These are phyloP conservation scores for Corythoichthys haematopterus DNA, from an alignment of 2,113 vertebrate species.

Conservation along the genomic window DNA sequence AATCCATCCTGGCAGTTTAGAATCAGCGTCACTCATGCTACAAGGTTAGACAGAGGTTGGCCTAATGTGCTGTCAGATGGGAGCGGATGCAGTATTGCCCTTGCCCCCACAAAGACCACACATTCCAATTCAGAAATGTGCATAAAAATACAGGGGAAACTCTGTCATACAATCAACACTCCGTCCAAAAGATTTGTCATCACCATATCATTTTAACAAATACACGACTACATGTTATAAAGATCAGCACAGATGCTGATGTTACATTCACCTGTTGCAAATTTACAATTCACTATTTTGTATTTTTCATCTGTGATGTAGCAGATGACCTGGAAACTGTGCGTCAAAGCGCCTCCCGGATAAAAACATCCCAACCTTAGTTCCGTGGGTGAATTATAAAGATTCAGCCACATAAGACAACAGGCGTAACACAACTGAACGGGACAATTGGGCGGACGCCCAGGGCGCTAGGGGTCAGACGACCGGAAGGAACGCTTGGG, in stretches of 20 bases:
- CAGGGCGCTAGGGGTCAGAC: too few relatives aligned
- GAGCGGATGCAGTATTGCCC: conserved; percentile 31
- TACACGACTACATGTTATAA: not conserved
- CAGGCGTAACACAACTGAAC: too few relatives aligned
- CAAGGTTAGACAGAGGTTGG: conserved; percentile 64
- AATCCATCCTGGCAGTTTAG: conserved; percentile 63
- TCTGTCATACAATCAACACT: not conserved
- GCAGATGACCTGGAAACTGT: too few relatives aligned
- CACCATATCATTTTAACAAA: not conserved
- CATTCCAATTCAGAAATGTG: conserved; percentile 6
- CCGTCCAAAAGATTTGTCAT: not conserved
- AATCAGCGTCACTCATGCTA: conserved; percentile 62
- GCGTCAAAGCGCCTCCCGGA: too few relatives aligned
- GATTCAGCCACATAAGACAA: too few relatives aligned
- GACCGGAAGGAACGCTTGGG: too few relatives aligned
- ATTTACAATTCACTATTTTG: not conserved
- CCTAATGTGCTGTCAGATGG: conserved; percentile 61
- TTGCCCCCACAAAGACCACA: not conserved
- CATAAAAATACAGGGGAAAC: not conserved
- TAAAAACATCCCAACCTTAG: too few relatives aligned
- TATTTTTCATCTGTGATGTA: not conserved
- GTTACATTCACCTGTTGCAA: not conserved
- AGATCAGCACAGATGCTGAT: not conserved
- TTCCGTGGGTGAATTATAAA: too few relatives aligned
- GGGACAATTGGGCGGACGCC: too few relatives aligned